Conservation (phyloP, 2,797 vertebrate genomes). For the Avahi laniger region DNA sequence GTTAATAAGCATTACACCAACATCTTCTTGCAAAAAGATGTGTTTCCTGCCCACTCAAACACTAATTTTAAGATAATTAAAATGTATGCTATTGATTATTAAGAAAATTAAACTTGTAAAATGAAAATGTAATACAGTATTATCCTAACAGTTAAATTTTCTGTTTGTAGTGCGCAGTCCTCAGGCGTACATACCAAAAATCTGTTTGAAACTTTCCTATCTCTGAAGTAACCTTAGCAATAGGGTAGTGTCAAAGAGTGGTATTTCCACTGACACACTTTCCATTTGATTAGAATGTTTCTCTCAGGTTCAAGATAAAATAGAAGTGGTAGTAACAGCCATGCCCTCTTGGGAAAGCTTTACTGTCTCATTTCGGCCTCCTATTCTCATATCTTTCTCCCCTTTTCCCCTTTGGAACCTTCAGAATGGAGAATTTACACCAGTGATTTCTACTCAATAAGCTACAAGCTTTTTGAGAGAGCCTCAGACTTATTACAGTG, state of each 20-base stretch:
- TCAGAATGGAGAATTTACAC: constrained; percentile 1
- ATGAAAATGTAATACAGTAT: constrained; percentile 61
- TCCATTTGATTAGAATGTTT: constrained; percentile 48
- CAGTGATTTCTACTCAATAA: neutral
- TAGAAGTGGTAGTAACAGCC: neutral
- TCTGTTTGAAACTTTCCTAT: constrained; percentile 43
- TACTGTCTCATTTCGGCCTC: neutral
- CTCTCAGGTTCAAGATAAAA: constrained; percentile 15
- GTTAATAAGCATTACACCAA: constrained; percentile 60
- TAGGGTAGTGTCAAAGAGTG: neutral
- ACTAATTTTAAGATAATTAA: constrained; percentile 66
- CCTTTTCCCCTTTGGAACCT: neutral
- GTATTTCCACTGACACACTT: constrained; percentile 44
- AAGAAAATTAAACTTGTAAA: constrained; percentile 55
- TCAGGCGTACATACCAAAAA: constrained; percentile 51
- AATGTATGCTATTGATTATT: constrained; percentile 67
- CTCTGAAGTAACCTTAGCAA: constrained; percentile 70
- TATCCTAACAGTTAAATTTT: constrained; percentile 60
- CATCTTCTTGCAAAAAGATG: constrained; percentile 57
- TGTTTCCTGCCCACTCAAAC: constrained; percentile 67
- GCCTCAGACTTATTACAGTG: neutral
- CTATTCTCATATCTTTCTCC: neutral
- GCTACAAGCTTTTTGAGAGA: neutral
- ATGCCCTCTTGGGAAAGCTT: neutral
- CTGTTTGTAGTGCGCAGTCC: constrained; percentile 54